A percentile compares a stretch with the other conserved stretches of the same genome.
Evolutionary conservation across 92 coral and sea anemone genomes (phyloP).

Genomic region (Metridium senile): DNA sequence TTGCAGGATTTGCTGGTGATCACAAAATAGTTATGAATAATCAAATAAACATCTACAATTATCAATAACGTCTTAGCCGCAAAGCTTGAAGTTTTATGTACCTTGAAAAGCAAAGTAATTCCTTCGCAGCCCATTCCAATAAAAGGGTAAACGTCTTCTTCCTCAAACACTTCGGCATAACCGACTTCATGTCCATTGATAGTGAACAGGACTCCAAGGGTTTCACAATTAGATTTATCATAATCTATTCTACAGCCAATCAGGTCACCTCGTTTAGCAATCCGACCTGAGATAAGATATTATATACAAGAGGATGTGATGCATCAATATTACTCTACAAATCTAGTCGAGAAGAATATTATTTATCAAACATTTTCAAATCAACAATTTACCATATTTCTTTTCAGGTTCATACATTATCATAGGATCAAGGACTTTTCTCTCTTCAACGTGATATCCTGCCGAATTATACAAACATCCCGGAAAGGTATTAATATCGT

Average conservation of each 20-base stretch:
- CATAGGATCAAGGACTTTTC: conserved; percentile 3
- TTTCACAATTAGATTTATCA: background rate
- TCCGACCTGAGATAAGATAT: background rate
- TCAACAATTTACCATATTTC: too few species aligned
- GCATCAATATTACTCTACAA: too few species aligned
- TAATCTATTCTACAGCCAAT: conserved; percentile 22
- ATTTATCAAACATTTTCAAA: too few species aligned
- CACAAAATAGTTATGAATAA: too few species aligned
- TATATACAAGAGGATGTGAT: background rate
- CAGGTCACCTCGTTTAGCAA: conserved; percentile 49
- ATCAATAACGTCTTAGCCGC: too few species aligned
- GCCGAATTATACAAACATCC: conserved; percentile 32
- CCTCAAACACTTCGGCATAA: background rate
- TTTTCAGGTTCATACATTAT: background rate
- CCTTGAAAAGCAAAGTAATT: background rate
- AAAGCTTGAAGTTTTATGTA: too few species aligned
- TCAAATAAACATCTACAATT: too few species aligned
- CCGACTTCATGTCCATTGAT: background rate
- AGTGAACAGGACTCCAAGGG: background rate
- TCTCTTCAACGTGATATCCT: conserved; percentile 40
- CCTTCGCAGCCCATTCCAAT: background rate
- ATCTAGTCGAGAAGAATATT: background rate
- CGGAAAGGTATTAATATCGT: conserved; percentile 23
- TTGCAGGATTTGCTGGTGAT: too few species aligned
- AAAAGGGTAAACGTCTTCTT: background rate